Evolutionary conservation across 53 echinoderm and acorn worm genomes (phyloP).

Genomic region (Henricia sp.): DNA sequence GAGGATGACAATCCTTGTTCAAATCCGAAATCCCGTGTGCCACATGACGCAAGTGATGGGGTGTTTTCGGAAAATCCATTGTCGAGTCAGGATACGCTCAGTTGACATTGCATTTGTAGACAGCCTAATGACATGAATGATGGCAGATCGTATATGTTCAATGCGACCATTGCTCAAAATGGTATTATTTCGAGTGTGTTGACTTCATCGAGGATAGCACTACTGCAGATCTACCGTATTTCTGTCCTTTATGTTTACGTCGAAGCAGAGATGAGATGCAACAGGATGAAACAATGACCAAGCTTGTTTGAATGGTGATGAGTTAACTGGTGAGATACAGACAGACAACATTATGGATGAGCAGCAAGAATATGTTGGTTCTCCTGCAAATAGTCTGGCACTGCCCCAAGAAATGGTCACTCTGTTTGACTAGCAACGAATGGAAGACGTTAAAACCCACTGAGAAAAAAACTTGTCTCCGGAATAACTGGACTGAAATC

Average conservation of each 20-base stretch:
- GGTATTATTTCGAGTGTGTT: constrained; percentile 51
- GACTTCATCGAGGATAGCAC: background rate
- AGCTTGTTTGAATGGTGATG: background rate
- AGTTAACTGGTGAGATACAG: background rate
- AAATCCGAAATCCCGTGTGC: no score
- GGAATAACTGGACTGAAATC: constrained; percentile 44
- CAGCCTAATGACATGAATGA: no score
- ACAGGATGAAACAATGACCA: no score
- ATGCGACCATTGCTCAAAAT: constrained; percentile 28
- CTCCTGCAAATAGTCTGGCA: background rate
- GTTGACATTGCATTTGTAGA: no score
- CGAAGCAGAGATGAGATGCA: background rate
- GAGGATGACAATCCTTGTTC: no score
- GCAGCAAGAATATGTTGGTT: background rate
- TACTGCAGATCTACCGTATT: background rate
- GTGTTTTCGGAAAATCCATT: no score
- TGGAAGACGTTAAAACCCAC: constrained; percentile 34
- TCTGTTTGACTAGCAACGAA: background rate
- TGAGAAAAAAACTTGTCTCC: background rate
- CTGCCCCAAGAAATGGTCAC: constrained; percentile 5
- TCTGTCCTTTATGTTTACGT: background rate
- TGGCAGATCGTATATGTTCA: constrained; percentile 53
- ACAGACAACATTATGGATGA: background rate
- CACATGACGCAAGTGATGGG: no score
- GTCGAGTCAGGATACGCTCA: no score